Evolutionary conservation across 2,888 invertebrate genomes (phyloP).

Genomic region (Pristionchus exspectatus): DNA sequence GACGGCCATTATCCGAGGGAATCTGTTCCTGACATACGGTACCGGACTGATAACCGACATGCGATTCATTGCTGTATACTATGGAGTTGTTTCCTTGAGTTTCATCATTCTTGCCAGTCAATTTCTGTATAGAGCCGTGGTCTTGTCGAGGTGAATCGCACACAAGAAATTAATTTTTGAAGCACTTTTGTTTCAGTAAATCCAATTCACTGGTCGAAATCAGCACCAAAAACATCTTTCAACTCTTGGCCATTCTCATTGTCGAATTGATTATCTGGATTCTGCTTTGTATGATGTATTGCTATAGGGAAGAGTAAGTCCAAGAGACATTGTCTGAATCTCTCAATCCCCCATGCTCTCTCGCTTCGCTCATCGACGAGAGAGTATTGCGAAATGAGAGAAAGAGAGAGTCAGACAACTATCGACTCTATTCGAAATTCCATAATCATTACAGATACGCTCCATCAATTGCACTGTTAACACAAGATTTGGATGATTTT

Average conservation of each 20-base stretch:
- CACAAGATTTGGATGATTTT: conserved; percentile 7
- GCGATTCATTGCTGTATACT: not conserved
- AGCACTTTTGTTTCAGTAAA: not conserved
- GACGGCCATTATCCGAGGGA: not conserved
- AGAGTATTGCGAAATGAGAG: too few relatives aligned
- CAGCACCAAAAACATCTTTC: not conserved
- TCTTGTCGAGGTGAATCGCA: not conserved
- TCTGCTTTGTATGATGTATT: not conserved
- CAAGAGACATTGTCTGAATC: not conserved
- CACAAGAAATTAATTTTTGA: not conserved
- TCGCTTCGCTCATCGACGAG: too few relatives aligned
- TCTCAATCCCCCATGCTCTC: not conserved
- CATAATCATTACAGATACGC: not conserved
- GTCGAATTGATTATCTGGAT: not conserved
- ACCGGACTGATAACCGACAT: not conserved
- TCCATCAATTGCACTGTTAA: not conserved
- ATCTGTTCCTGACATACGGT: not conserved
- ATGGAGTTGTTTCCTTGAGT: conserved; percentile 24
- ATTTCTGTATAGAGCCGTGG: conserved; percentile 6
- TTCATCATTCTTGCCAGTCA: conserved; percentile 22
- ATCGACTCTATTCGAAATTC: too few relatives aligned
- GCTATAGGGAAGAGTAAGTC: not conserved
- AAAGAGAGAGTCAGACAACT: too few relatives aligned
- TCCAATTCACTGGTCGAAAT: not conserved
- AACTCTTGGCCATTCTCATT: not conserved